A percentile compares a stretch with the other conserved stretches of the same genome.
phyloP scores from a whole-genome alignment of 2,797 vertebrate species.

The Aplochiton taeniatus region DNA sequence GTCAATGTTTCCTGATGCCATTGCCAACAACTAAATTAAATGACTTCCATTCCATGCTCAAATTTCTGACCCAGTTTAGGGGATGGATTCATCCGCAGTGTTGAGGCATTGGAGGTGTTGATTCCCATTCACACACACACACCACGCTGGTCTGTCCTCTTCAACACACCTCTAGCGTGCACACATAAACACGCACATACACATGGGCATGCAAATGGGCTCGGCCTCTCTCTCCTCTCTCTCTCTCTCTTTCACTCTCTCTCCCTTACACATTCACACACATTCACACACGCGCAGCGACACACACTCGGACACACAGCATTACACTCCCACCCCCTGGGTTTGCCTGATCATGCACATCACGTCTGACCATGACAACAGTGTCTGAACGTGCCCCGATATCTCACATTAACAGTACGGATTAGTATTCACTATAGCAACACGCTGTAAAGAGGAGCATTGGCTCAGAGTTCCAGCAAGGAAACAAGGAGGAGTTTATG shows the following conservation, averaged over 20 bases:
- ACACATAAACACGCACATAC: constrained; percentile 5
- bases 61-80: constrained; percentile 54
- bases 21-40: constrained; percentile 72
- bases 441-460: not conserved
- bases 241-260: not conserved
- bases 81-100: constrained; percentile 35
- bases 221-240: not conserved
- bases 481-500: not conserved
- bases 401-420: constrained; percentile 34
- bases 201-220: not conserved
- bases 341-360: constrained; percentile 44
- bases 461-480: constrained; percentile 2
- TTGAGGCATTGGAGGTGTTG: constrained; percentile 54
- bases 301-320: not conserved
- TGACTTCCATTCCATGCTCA: constrained; percentile 65
- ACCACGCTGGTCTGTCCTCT: constrained; percentile 11
- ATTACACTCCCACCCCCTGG: constrained; percentile 46
- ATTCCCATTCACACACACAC: constrained; percentile 22
- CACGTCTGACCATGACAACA: constrained; percentile 55
- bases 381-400: constrained; percentile 29
- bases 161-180: constrained; percentile 1
- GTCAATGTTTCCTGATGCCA: constrained; percentile 74
- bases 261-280: not conserved
- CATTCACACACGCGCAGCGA: not conserved
- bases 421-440: constrained; percentile 29